A percentile compares a stretch with the other conserved stretches of the same genome.
Conservation (phyloP, 2,888 invertebrate species). For the Drosophila leonis region DNA sequence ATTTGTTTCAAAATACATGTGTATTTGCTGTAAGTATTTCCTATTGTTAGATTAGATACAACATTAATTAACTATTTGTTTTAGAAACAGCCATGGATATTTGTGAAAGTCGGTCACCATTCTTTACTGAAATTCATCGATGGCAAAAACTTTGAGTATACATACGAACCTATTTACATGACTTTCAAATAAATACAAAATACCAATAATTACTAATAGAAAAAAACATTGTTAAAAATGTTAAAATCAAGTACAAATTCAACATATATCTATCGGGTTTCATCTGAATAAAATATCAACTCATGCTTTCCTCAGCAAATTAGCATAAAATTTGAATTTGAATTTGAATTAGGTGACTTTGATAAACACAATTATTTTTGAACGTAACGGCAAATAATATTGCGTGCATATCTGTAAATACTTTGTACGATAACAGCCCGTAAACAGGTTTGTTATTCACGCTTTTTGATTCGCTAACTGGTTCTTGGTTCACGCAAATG, state of each 20-base stretch:
- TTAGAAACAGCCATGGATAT: conserved; percentile 34
- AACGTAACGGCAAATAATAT: conserved; percentile 22
- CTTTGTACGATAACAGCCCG: conserved; percentile 21
- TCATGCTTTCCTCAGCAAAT: conserved; percentile 4
- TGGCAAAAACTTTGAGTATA: conserved; percentile 41
- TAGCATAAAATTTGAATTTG: conserved; percentile 10
- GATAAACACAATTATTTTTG: conserved; percentile 1
- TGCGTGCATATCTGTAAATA: conserved; percentile 14
- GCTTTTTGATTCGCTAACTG: conserved; percentile 17
- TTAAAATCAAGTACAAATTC: conserved; percentile 36
- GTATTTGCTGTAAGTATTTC: conserved; percentile 22
- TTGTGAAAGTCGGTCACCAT: conserved; percentile 22
- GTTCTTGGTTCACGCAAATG: conserved; percentile 37
- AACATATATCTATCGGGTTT: conserved; percentile 2
- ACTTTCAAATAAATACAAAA: conserved; percentile 24
- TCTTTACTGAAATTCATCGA: conserved; percentile 23
- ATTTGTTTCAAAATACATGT: conserved; percentile 40
- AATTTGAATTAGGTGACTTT: neutral
- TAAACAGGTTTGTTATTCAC: conserved; percentile 25
- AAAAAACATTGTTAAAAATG: conserved; percentile 23
- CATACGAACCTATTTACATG: conserved; percentile 42
- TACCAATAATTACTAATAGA: neutral
- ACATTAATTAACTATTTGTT: neutral
- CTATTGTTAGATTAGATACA: neutral
- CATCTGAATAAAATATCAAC: conserved; percentile 3